These are phyloP conservation scores for Heliocidaris tuberculata DNA, from an alignment of 35 echinoderm and acorn worm genomes.

Conservation along the genomic window DNA sequence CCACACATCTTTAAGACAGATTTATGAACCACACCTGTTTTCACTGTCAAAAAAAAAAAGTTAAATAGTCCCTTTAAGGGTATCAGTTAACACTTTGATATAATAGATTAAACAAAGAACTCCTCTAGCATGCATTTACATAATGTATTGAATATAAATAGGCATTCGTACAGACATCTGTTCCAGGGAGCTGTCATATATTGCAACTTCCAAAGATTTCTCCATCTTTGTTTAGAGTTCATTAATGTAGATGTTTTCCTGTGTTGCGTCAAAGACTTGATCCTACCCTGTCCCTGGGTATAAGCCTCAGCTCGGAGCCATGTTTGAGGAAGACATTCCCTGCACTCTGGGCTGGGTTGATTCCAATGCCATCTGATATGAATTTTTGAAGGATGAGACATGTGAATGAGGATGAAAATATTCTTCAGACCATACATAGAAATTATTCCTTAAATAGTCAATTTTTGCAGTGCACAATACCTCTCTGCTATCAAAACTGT, in stretches of 20 bases:
- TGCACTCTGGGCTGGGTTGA: slow-evolving; percentile 95
- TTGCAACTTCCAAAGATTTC: slow-evolving; percentile 1
- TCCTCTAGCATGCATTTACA: no score
- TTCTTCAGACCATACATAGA: background rate
- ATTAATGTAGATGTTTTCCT: background rate
- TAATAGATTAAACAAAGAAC: no score
- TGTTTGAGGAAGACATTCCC: slow-evolving; percentile 98
- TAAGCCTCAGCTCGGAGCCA: slow-evolving; percentile 94
- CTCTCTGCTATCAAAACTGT: background rate
- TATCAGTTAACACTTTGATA: no score
- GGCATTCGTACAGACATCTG: background rate
- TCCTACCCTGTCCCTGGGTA: slow-evolving; percentile 98
- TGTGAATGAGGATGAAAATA: background rate
- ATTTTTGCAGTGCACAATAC: background rate
- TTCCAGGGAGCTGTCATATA: background rate
- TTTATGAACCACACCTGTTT: no score
- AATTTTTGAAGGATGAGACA: background rate
- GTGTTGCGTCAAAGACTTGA: slow-evolving; percentile 51
- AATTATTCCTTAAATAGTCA: background rate
- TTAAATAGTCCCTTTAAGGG: no score
- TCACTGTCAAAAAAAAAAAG: no score
- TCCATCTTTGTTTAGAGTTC: background rate
- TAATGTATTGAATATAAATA: background rate
- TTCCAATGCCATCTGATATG: slow-evolving; percentile 87
- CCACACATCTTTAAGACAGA: no score